phyloP scores from a whole-genome alignment of 2,888 invertebrate species.

The Onchidella celtica region DNA sequence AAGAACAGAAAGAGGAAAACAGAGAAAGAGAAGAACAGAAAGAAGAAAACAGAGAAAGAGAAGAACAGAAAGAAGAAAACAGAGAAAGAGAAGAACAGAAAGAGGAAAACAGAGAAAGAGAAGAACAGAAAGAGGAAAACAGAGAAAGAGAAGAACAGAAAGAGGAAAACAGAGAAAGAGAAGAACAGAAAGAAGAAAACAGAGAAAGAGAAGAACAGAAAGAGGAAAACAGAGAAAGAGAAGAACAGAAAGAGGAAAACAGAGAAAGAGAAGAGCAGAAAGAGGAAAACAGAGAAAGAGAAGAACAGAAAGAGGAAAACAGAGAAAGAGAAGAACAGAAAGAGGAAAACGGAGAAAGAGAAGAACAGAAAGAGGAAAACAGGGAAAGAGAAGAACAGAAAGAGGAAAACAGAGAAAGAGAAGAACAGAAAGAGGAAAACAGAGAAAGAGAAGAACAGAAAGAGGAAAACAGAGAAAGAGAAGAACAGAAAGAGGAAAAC shows the following conservation, averaged over 20 bases:
- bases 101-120: neutral
- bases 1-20: neutral
- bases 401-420: too few relatives aligned
- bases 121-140: neutral
- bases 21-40: too few relatives aligned
- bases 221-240: neutral
- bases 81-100: neutral
- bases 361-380: too few relatives aligned
- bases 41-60: neutral
- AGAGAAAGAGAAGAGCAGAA: neutral
- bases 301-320: slow-evolving; percentile 15
- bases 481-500: too few relatives aligned
- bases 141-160: neutral
- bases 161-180: slow-evolving; percentile 31
- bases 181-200: slow-evolving; percentile 13
- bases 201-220: slow-evolving; percentile 20
- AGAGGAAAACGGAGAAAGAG: too few relatives aligned
- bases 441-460: too few relatives aligned
- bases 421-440: too few relatives aligned
- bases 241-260: neutral
- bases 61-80: neutral
- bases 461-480: too few relatives aligned
- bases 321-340: too few relatives aligned
- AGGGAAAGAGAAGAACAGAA: too few relatives aligned
- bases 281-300: neutral